phyloP scores from a whole-genome alignment of 2,797 vertebrate genomes.

The Fistularia tabacaria region DNA sequence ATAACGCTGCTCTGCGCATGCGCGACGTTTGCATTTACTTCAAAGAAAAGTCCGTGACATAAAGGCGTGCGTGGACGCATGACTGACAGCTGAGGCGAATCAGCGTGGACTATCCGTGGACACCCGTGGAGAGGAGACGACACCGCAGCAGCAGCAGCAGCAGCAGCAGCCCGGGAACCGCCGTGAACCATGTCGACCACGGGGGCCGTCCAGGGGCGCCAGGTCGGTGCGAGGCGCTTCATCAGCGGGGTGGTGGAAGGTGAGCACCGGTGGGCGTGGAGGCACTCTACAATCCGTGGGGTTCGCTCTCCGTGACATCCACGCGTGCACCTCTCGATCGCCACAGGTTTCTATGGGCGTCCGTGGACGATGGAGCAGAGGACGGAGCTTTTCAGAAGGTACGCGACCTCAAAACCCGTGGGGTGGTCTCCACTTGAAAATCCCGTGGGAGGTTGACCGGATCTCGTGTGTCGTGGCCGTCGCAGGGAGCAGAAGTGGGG shows the following conservation, averaged over 20 bases:
- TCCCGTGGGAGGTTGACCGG: not conserved
- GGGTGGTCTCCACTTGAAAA: not conserved
- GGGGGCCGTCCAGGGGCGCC: constrained; percentile 14
- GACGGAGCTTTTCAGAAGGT: constrained; percentile 94
- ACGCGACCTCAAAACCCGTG: constrained; percentile 9
- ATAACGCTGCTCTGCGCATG: constrained; percentile 19
- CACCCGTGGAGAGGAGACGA: not conserved
- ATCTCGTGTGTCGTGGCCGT: constrained; percentile 1
- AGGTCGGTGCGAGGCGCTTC: constrained; percentile 71
- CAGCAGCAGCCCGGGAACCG: not conserved
- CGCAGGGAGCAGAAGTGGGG: constrained; percentile 93
- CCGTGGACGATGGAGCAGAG: constrained; percentile 99
- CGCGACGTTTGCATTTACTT: constrained; percentile 30
- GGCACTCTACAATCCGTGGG: no score
- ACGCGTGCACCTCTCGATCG: constrained; percentile 33
- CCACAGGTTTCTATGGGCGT: constrained; percentile 94
- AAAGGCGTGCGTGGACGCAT: constrained; percentile 1
- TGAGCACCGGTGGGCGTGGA: constrained; percentile 54
- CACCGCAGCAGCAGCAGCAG: no score
- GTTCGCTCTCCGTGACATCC: no score
- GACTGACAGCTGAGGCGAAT: not conserved
- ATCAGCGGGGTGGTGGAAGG: constrained; percentile 94
- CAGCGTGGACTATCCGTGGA: no score
- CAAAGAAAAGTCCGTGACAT: not conserved
- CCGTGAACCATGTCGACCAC: constrained; percentile 50